Evolutionary conservation across 1,140 invertebrate species (phyloP).

Genomic region (Scaptodrosophila lebanonensis): DNA sequence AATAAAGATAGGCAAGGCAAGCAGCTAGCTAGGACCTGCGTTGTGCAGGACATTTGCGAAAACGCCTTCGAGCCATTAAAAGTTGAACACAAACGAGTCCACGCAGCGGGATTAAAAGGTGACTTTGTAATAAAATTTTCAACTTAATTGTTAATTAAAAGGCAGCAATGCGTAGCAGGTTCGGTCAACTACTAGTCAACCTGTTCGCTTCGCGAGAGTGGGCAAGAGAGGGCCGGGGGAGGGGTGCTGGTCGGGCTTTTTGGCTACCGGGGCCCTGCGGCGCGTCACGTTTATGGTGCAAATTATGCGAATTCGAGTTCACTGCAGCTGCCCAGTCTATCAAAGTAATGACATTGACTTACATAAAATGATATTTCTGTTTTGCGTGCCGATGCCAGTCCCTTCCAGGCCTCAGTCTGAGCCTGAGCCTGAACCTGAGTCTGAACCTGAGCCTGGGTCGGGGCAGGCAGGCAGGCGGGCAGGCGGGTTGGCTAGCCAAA

Average conservation of each 20-base stretch:
- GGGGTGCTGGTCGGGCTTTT: not conserved
- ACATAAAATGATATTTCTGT: slow-evolving; percentile 35
- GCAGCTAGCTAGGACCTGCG: not conserved
- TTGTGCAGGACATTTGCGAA: slow-evolving; percentile 19
- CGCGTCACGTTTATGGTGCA: slow-evolving; percentile 33
- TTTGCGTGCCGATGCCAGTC: slow-evolving; percentile 1
- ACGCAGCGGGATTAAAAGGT: slow-evolving; percentile 32
- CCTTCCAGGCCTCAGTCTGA: not conserved
- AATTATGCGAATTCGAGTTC: slow-evolving; percentile 7
- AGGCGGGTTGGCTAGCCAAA: no score
- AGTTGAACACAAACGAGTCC: slow-evolving; percentile 27
- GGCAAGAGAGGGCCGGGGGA: no score
- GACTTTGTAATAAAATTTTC: slow-evolving; percentile 63
- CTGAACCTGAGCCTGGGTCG: no score
- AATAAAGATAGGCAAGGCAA: slow-evolving; percentile 47
- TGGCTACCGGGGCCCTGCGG: slow-evolving; percentile 25
- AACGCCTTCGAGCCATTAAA: slow-evolving; percentile 49
- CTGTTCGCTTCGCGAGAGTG: no score
- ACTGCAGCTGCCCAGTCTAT: slow-evolving; percentile 50
- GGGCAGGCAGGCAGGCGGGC: no score
- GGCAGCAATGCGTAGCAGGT: slow-evolving; percentile 18
- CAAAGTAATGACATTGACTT: slow-evolving; percentile 57
- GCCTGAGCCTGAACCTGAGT: not conserved
- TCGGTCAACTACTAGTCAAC: no score
- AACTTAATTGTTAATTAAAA: slow-evolving; percentile 75